Evolutionary conservation across 64 coral and sea anemone species (phyloP).

Genomic region (Platygyra sinensis): DNA sequence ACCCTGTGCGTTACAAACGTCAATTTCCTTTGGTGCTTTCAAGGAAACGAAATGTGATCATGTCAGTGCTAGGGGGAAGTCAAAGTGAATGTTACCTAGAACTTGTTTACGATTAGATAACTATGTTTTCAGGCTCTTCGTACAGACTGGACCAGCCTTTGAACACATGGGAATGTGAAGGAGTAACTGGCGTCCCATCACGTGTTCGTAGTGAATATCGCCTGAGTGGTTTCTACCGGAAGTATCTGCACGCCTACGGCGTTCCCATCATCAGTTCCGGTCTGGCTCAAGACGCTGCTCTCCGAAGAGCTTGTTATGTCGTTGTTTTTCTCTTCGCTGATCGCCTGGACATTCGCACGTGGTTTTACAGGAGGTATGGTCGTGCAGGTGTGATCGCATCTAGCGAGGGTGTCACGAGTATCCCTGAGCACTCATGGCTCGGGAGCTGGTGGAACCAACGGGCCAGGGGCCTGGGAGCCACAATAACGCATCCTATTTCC

Average conservation of each 20-base stretch:
- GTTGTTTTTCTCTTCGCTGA: conserved; percentile 91
- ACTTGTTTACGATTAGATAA: background rate
- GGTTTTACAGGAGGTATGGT: conserved; percentile 71
- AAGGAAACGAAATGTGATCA: too few relatives aligned
- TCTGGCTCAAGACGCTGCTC: conserved; percentile 60
- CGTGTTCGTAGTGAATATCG: conserved; percentile 53
- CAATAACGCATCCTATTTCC: conserved; percentile 80
- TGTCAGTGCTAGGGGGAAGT: too few relatives aligned
- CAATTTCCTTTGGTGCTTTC: too few relatives aligned
- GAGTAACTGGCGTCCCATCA: conserved; percentile 59
- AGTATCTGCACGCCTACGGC: conserved; percentile 92
- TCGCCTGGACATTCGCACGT: conserved; percentile 84
- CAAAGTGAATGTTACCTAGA: background rate
- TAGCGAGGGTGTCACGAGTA: conserved; percentile 87
- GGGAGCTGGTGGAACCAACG: conserved; percentile 78
- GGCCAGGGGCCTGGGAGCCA: conserved; percentile 88
- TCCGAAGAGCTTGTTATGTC: conserved; percentile 88
- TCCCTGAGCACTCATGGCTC: conserved; percentile 94
- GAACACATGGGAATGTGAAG: conserved; percentile 85
- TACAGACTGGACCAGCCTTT: background rate
- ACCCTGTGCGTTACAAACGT: too few relatives aligned
- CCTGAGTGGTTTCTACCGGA: conserved; percentile 77
- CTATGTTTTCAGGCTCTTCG: background rate
- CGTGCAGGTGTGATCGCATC: conserved; percentile 86
- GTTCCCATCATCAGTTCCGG: conserved; percentile 89